phyloP scores from a whole-genome alignment of 2,113 vertebrate species.

The Pica pica region DNA sequence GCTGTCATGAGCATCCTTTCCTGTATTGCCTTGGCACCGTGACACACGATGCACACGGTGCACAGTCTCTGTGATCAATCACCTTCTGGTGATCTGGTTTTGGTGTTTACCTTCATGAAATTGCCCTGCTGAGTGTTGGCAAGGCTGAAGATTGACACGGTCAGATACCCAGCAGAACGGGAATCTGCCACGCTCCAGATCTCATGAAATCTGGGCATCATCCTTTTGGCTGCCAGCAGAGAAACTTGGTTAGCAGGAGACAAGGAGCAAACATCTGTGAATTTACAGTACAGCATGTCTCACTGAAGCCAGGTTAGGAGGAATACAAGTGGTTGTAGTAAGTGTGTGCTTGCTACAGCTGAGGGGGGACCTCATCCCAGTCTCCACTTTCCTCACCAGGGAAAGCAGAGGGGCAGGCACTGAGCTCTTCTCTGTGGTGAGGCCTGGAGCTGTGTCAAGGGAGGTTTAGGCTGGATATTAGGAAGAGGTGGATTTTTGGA shows the following conservation, averaged over 20 bases:
- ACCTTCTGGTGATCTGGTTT: not conserved
- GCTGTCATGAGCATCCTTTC: not conserved
- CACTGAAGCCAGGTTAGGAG: not conserved
- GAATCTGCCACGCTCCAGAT: not conserved
- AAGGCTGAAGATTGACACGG: not conserved
- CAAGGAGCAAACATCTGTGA: not conserved
- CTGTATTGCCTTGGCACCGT: not conserved
- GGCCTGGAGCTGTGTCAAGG: not conserved
- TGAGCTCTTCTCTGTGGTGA: not conserved
- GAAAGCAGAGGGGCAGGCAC: not conserved
- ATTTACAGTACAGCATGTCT: not conserved
- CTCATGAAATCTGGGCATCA: not conserved
- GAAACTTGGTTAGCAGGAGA: not conserved
- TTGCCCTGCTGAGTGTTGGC: not conserved
- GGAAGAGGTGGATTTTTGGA: not conserved
- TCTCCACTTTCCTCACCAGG: fast-evolving
- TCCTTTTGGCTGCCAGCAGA: not conserved
- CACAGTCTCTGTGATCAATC: not conserved
- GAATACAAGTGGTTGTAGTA: not conserved
- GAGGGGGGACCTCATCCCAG: not conserved
- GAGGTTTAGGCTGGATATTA: not conserved
- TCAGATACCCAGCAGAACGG: not conserved
- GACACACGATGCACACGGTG: fast-evolving
- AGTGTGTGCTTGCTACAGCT: not conserved
- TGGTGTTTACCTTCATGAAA: not conserved